Evolutionary conservation across 1,140 invertebrate species (phyloP), one percentile per base, ranked within the genome.

Genomic region (Drepana arcuata): DNA sequence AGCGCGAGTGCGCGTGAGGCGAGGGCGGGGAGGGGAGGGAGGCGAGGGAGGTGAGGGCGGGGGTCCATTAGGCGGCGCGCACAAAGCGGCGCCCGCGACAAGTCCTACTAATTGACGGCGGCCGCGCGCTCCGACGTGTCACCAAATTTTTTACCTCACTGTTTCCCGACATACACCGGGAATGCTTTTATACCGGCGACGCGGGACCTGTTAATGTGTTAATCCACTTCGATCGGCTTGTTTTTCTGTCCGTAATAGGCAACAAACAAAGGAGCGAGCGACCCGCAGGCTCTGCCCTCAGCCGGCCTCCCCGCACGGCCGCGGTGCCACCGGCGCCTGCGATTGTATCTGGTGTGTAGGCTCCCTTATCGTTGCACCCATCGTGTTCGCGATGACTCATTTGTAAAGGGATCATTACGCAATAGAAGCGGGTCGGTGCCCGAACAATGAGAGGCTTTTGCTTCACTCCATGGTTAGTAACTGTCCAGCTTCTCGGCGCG

Each of bases 131-230:
- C 39, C 50, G 45, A 31, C 54, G 46, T 61, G 63, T 66, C 64
- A 66, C 61, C 55, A 41, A 63, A 47, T 67, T 67, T 66, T 9
- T 9, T 9, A 9, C 56, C 35, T 11, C 18, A 16, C 31, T 26
- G 37, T 29, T 26, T 37, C 39, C 35, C 62, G 60, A 72, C 70
- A 74, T 51, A 41, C 36, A 48, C 48, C 62, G 56, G 65, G 69
- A 75, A 75, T 73, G 71, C 69, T 73, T 75, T 79, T 73, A 74
- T 66, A 47, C 59, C 53, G 58, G 64, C 67, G 64, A 58, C 63
- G 46, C 32, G 46, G 49, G 61, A 60, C 68, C 68, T 50, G 56
- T 67, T 78, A 73, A 75, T 75, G 73, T 78, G 69, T 78, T 78
- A 78, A 78, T 75, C 67, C 69, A 78, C 66, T 74, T 49, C 44